A percentile compares a stretch with the other conserved stretches of the same genome.
Conservation (phyloP, 2,113 vertebrate species). For the Cacatua alba region DNA sequence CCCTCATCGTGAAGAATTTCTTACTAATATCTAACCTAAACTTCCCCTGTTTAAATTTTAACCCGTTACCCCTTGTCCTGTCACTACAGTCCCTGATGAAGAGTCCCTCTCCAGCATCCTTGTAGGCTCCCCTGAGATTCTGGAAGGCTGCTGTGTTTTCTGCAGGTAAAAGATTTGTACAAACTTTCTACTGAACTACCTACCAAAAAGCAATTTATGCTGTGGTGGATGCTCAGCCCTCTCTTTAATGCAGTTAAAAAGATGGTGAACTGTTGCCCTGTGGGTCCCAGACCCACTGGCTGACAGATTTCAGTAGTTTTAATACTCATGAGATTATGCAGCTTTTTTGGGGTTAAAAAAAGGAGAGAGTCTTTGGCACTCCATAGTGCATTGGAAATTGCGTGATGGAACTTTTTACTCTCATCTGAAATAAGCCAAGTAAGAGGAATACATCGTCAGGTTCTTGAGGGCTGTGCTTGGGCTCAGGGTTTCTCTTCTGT, state of each 20-base stretch:
- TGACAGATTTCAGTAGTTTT: not conserved
- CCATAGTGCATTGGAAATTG: accelerated
- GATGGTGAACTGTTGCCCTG: not conserved
- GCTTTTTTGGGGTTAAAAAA: accelerated
- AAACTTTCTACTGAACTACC: not conserved
- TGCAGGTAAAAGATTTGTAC: not conserved
- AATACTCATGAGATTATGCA: not conserved
- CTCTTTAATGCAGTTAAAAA: not conserved
- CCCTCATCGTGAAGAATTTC: not conserved
- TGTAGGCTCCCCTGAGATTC: not conserved
- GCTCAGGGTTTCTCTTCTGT: accelerated
- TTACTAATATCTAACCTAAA: not conserved
- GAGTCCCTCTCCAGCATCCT: not conserved
- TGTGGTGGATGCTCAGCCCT: not conserved
- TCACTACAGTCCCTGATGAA: not conserved
- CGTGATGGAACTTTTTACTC: not conserved
- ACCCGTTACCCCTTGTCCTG: not conserved
- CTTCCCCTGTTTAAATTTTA: not conserved
- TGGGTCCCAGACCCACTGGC: not conserved
- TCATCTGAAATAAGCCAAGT: not conserved
- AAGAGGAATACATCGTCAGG: accelerated
- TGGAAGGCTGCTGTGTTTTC: not conserved
- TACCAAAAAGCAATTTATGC: not conserved
- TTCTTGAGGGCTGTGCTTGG: not conserved
- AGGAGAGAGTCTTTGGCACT: too few species aligned